Evolutionary conservation across 2,888 invertebrate genomes (phyloP).

Genomic region (Amblyjoppa proteus): DNA sequence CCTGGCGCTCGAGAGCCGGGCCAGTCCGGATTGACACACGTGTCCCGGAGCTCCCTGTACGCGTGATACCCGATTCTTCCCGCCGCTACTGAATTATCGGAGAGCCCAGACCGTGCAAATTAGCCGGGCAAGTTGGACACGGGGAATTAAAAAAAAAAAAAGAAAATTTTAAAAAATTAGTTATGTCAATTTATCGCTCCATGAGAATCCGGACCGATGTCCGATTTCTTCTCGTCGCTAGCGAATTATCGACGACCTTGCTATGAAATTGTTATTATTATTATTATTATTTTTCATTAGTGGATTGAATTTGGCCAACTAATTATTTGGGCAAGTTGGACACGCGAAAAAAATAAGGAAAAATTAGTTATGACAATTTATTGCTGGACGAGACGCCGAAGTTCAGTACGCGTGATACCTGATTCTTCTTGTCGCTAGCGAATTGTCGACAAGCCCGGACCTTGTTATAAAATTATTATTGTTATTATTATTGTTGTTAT

Average conservation of each 20-base stretch:
- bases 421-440: too few relatives aligned
- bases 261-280: too few relatives aligned
- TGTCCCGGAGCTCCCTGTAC: not conserved
- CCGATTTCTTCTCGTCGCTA: too few relatives aligned
- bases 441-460: too few relatives aligned
- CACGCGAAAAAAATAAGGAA: not conserved
- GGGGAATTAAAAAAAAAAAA: not conserved
- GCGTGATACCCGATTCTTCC: constrained; percentile 43
- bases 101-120: constrained; percentile 4
- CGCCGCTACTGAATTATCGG: constrained; percentile 40
- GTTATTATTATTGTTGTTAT: too few relatives aligned
- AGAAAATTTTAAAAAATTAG: not conserved
- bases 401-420: too few relatives aligned
- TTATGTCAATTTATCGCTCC: too few relatives aligned
- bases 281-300: not conserved
- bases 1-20: not conserved
- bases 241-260: too few relatives aligned
- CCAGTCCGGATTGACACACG: constrained; percentile 27
- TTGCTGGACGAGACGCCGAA: too few relatives aligned
- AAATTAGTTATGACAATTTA: not conserved
- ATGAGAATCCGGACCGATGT: too few relatives aligned
- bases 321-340: not conserved
- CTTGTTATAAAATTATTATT: too few relatives aligned
- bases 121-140: constrained; percentile 3
- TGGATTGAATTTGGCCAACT: not conserved